Evolutionary conservation across 2,797 vertebrate genomes (phyloP).

Genomic region (Rhinichthys osculus): DNA sequence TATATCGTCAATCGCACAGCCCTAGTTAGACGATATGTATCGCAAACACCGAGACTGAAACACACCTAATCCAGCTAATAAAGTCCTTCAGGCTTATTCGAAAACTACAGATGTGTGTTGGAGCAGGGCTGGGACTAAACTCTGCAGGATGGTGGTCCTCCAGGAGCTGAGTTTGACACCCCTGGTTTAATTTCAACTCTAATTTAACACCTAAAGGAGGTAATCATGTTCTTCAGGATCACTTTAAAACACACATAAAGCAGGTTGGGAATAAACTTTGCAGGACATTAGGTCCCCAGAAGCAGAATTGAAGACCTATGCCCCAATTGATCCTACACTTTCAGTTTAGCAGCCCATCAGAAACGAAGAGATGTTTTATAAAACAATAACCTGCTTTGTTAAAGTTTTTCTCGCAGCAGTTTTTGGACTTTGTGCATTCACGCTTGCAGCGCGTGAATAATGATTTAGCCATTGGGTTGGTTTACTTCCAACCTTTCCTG

Average conservation of each 20-base stretch:
- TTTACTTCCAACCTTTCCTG: background rate
- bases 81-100: no score
- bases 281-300: background rate
- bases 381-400: constrained; percentile 10
- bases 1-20: no score
- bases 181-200: background rate
- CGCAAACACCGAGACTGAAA: background rate
- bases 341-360: background rate
- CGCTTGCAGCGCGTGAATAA: background rate
- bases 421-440: background rate
- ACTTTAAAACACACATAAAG: background rate
- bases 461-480: background rate
- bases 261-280: background rate
- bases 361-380: background rate
- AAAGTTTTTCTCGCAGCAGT: background rate
- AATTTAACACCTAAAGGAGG: background rate
- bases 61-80: no score
- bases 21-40: no score
- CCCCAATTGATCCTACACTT: background rate
- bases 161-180: background rate
- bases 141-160: background rate
- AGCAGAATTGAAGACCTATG: background rate
- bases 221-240: background rate
- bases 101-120: background rate
- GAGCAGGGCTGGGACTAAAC: background rate